Evolutionary conservation across 2,888 invertebrate genomes (phyloP).

Genomic region (Cryptocheilus praepositus): DNA sequence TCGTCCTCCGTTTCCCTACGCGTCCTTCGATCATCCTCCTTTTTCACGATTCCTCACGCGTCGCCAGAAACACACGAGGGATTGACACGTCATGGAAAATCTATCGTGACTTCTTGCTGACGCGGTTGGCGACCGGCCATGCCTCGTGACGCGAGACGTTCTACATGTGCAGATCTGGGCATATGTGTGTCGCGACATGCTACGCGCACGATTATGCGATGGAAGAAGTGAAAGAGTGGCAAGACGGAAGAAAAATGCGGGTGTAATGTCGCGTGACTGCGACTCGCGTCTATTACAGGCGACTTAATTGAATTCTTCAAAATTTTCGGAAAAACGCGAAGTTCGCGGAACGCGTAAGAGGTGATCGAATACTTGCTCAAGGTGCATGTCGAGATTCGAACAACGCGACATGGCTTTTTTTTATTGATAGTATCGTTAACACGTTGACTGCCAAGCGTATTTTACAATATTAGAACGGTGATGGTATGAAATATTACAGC

Average conservation of each 20-base stretch:
- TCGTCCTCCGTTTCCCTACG: conserved; percentile 1
- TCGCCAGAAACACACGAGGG: conserved; percentile 17
- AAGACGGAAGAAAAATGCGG: no score
- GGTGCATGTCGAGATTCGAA: no score
- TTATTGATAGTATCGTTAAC: no score
- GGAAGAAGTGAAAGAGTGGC: background rate
- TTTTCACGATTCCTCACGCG: conserved; percentile 17
- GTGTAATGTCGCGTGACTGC: background rate
- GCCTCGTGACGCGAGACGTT: background rate
- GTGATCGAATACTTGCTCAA: background rate
- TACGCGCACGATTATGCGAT: conserved; percentile 2
- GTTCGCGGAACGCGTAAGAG: background rate
- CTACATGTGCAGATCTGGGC: background rate
- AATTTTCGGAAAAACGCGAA: background rate
- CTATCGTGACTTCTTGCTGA: conserved; percentile 29
- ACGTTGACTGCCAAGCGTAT: no score
- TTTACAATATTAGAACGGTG: no score
- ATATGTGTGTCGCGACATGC: conserved; percentile 11
- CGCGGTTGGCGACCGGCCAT: conserved; percentile 1
- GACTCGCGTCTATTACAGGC: conserved; percentile 7
- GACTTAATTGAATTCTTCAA: conserved; percentile 25
- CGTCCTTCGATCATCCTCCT: conserved; percentile 3
- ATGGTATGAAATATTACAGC: no score
- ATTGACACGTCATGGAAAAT: conserved; percentile 59
- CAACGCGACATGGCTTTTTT: no score